Base-by-base conservation (phyloP, 2,113 vertebrate species). In the Protomyctophum bolini region DNA sequence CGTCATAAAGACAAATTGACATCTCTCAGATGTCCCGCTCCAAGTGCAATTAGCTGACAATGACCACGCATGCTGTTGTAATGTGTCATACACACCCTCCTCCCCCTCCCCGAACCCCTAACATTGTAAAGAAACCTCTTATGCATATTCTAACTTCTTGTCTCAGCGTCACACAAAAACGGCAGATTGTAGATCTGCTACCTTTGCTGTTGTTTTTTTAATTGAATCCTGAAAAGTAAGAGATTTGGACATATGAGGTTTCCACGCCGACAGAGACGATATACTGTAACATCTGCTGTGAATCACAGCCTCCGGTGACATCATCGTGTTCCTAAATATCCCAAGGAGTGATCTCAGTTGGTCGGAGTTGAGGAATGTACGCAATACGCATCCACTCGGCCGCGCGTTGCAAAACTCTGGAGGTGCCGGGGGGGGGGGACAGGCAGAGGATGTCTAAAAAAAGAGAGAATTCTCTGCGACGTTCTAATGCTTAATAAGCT, bases 231-330 rank as follows among this genome's bases (percentile, higher is more conserved):
- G 33, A 41, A 41, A 41, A 41, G 33, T 41, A 41, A 41, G 1
- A 41, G 33, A 2, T 41, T 41, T 41, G 33, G 33, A 41, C 2
- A 3, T 6, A 6, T 6, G 33, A 41, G 33, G 33, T 41, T 41
- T 41, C 33, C 33, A 6, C 5, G n/a, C 33, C 33, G 33, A 41
- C 33, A 41, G 33, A 41, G 33, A 41, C 33, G 33, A 6, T 41
- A 41, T 41, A n/a, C n/a, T 61, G 56, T 63, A 58, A 79, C 88
- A 87, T 89, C 86, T 86, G 83, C 80, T 79, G 77, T 81, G 77
- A 81, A 87, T 89, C 74, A 85, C 46, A 79, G 66, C 49, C 63
- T 28, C 45, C 1, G 0, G 50, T 89, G 85, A 88, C 82, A 77
- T 87, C 87, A 86, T 71, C 52, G 58, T 70, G 60, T 79, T 83